A percentile compares a stretch with the other conserved stretches of the same genome.
Evolutionary conservation across 2,888 invertebrate species (phyloP).

Genomic region (Unio delphinus): DNA sequence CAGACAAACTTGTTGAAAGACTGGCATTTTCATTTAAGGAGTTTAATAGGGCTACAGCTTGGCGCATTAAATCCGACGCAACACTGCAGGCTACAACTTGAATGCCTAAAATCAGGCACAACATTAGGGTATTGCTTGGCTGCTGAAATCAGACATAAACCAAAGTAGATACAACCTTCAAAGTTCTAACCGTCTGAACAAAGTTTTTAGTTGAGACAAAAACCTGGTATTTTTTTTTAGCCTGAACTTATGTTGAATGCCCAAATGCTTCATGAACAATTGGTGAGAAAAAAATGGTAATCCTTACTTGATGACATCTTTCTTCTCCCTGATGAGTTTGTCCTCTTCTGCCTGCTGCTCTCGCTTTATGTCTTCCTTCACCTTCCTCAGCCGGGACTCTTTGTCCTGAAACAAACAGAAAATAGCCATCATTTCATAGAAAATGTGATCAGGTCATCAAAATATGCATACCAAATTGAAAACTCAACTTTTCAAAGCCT

Average conservation of each 20-base stretch:
- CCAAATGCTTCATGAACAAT: not conserved
- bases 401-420: conserved; percentile 48
- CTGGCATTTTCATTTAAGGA: too few relatives aligned
- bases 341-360: conserved; percentile 61
- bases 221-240: not conserved
- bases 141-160: not conserved
- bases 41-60: too few relatives aligned
- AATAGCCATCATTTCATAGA: too few relatives aligned
- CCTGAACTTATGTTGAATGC: not conserved
- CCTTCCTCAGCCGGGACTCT: conserved; percentile 50
- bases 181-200: not conserved
- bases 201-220: too few relatives aligned
- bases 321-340: conserved; percentile 57
- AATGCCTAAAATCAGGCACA: too few relatives aligned
- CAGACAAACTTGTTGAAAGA: too few relatives aligned
- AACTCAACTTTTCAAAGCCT: too few relatives aligned
- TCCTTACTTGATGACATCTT: conserved; percentile 54
- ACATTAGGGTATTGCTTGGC: too few relatives aligned
- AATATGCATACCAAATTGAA: too few relatives aligned
- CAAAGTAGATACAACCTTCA: not conserved
- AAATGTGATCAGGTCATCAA: too few relatives aligned
- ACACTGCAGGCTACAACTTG: too few relatives aligned
- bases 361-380: conserved; percentile 56
- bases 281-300: not conserved
- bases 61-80: too few relatives aligned